Percentiles rank a stretch among this genome's conserved stretches.
Evolutionary conservation across 2,888 invertebrate genomes (phyloP).

Genomic region (Cosmopolites sordidus): DNA sequence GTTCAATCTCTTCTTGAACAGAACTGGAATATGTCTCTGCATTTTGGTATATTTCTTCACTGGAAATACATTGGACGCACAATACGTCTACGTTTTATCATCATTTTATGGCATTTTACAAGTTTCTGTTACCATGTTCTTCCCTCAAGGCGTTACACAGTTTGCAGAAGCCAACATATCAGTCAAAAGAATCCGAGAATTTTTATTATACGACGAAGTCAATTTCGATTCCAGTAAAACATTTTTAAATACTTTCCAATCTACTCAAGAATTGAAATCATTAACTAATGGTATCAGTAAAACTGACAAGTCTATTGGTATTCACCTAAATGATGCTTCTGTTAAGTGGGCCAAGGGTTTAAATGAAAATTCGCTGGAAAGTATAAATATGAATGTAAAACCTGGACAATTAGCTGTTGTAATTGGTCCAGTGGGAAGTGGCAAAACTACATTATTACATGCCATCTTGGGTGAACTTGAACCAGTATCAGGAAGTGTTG

Average conservation of each 20-base stretch:
- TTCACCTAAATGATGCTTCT: slow-evolving; percentile 48
- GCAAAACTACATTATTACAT: slow-evolving; percentile 56
- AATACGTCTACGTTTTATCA: slow-evolving; percentile 68
- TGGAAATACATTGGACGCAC: slow-evolving; percentile 53
- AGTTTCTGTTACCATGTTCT: slow-evolving; percentile 59
- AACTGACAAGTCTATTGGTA: slow-evolving; percentile 8
- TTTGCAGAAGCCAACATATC: slow-evolving; percentile 58
- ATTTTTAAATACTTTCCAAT: slow-evolving; percentile 19
- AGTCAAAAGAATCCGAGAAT: slow-evolving; percentile 52
- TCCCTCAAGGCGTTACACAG: slow-evolving; percentile 60
- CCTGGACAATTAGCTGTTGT: slow-evolving; percentile 55
- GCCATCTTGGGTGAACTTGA: slow-evolving; percentile 67
- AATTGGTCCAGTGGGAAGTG: slow-evolving; percentile 61
- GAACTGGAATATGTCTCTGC: slow-evolving; percentile 78
- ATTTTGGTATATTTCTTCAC: slow-evolving; percentile 69
- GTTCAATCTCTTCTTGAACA: slow-evolving; percentile 70
- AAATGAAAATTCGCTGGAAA: slow-evolving; percentile 49
- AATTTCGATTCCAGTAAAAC: slow-evolving; percentile 22
- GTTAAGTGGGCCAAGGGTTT: slow-evolving; percentile 59
- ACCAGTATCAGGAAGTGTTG: slow-evolving; percentile 57
- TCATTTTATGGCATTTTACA: slow-evolving; percentile 71
- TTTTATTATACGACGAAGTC: slow-evolving; percentile 49
- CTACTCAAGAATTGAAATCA: slow-evolving; percentile 2
- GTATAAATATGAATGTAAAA: slow-evolving; percentile 60
- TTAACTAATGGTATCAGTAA: background rate